Conservation (phyloP, 2,113 vertebrate genomes). For the Seriola quinqueradiata region DNA sequence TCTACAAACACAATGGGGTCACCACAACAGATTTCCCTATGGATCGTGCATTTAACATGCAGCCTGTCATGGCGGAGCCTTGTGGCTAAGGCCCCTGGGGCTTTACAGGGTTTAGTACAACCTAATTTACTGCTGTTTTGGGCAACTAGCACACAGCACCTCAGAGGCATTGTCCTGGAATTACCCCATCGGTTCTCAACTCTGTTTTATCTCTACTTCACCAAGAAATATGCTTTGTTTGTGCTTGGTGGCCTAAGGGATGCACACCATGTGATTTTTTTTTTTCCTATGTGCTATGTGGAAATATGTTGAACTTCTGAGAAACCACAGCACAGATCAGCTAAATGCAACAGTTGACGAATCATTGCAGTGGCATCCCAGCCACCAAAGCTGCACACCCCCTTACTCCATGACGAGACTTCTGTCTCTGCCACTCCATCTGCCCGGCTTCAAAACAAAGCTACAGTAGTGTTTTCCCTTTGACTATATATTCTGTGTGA, state of each 20-base stretch:
- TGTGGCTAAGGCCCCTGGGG: not conserved
- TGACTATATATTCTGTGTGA: not conserved
- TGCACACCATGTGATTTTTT: slow-evolving; percentile 9
- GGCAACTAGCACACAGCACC: not conserved
- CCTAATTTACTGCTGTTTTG: not conserved
- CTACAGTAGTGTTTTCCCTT: slow-evolving; percentile 1
- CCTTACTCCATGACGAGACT: not conserved
- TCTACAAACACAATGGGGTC: not conserved
- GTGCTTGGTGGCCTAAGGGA: slow-evolving; percentile 14
- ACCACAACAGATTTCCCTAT: not conserved
- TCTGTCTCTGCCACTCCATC: slow-evolving; percentile 15
- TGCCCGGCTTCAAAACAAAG: slow-evolving; percentile 23
- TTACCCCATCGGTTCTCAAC: slow-evolving; percentile 2
- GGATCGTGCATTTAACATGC: not conserved
- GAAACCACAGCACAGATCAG: slow-evolving; percentile 17
- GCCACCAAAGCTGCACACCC: slow-evolving; percentile 9
- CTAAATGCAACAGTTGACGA: slow-evolving; percentile 32
- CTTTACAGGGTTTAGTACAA: slow-evolving; percentile 15
- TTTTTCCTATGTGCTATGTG: not conserved
- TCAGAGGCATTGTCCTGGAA: not conserved
- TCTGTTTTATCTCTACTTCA: not conserved
- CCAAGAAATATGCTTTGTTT: slow-evolving; percentile 32
- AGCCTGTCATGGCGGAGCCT: not conserved
- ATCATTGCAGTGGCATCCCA: not conserved
- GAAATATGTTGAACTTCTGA: slow-evolving; percentile 35